Evolutionary conservation across 1,140 invertebrate genomes (phyloP).

Genomic region (Sycophaga agraensis): DNA sequence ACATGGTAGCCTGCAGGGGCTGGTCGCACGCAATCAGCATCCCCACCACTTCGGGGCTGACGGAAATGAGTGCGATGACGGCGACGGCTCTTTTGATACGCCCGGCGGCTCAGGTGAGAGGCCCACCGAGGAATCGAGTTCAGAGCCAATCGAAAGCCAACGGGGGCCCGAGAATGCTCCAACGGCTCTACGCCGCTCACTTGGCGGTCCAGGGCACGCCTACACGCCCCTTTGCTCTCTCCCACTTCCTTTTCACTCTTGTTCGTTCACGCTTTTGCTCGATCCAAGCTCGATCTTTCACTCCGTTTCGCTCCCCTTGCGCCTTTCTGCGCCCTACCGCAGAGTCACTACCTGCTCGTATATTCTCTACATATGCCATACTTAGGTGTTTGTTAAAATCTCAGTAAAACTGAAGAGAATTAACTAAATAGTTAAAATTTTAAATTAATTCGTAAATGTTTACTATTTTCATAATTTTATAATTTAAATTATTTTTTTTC

Average conservation of each 20-base stretch:
- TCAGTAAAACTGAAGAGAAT: too few relatives aligned
- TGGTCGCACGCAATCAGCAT: background rate
- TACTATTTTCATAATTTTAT: too few relatives aligned
- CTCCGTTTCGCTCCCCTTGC: slow-evolving; percentile 4
- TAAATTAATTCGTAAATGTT: too few relatives aligned
- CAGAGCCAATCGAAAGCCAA: slow-evolving; percentile 19
- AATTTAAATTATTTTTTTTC: too few relatives aligned
- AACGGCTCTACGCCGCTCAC: background rate
- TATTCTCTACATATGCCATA: too few relatives aligned
- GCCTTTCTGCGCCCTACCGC: slow-evolving; percentile 14
- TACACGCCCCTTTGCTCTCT: slow-evolving; percentile 9
- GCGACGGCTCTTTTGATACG: slow-evolving; percentile 16
- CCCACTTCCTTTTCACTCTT: background rate
- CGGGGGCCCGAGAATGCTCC: background rate
- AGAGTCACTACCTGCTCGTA: too few relatives aligned
- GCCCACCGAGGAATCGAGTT: background rate
- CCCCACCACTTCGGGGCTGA: background rate
- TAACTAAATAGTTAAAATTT: too few relatives aligned
- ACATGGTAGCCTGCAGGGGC: slow-evolving; percentile 19
- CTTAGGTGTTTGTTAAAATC: too few relatives aligned
- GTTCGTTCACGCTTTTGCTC: background rate
- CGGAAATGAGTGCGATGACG: background rate
- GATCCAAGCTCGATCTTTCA: too few relatives aligned
- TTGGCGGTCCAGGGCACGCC: slow-evolving; percentile 28
- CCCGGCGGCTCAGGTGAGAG: slow-evolving; percentile 21